These are phyloP conservation scores for Stichopus chloronotus DNA, from an alignment of 35 echinoderm and acorn worm genomes.

Conservation along the genomic window DNA sequence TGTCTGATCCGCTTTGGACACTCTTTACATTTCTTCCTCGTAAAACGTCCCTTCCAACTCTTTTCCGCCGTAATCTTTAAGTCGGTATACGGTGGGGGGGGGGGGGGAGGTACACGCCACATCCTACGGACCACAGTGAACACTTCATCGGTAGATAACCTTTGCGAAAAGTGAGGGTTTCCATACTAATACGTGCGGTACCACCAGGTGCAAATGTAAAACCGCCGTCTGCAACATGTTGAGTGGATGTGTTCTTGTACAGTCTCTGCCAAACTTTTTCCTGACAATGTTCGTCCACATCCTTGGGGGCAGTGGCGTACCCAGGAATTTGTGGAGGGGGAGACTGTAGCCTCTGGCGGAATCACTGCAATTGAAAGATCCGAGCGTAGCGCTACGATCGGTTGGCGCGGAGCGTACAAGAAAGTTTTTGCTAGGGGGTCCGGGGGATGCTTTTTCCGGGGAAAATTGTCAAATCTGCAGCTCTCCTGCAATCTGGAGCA, in stretches of 20 bases:
- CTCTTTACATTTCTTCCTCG: conserved; percentile 57
- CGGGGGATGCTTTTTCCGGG: too few species aligned
- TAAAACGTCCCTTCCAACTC: conserved; percentile 52
- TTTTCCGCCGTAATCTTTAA: conserved; percentile 60
- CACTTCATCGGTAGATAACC: conserved; percentile 57
- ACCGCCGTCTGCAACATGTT: neutral
- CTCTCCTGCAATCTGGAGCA: too few species aligned
- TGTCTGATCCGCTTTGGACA: neutral
- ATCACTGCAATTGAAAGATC: too few species aligned
- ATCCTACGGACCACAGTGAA: conserved; percentile 18
- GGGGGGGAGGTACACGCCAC: neutral
- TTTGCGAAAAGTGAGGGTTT: conserved; percentile 36
- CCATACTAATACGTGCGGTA: conserved; percentile 45
- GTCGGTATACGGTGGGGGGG: conserved; percentile 54
- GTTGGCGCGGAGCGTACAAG: too few species aligned
- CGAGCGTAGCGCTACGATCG: too few species aligned
- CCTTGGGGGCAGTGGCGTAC: conserved; percentile 44
- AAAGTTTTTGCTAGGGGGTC: too few species aligned
- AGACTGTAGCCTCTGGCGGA: too few species aligned
- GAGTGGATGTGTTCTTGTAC: neutral
- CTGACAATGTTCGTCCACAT: conserved; percentile 1
- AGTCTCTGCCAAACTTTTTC: conserved; percentile 21
- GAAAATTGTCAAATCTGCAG: too few species aligned
- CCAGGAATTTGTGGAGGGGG: too few species aligned
- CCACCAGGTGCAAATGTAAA: conserved; percentile 44